These are phyloP conservation scores for Toxotes chatareus DNA, from an alignment of 2,113 vertebrate species.

Conservation along the genomic window DNA sequence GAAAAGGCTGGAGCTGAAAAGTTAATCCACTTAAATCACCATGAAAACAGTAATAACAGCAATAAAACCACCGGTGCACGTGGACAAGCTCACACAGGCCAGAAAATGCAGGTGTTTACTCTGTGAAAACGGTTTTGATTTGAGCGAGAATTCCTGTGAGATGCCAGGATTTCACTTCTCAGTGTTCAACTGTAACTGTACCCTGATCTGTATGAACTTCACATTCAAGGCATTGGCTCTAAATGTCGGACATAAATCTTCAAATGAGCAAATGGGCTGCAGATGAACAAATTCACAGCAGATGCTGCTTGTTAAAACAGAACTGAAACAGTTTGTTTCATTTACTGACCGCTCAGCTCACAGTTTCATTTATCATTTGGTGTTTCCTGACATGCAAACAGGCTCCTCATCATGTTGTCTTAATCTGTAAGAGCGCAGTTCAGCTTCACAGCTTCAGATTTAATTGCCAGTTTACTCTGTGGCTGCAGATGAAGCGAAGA, in stretches of 20 bases:
- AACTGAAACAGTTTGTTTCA: neutral
- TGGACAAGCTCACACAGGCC: neutral
- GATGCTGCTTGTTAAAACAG: neutral
- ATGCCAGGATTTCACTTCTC: neutral
- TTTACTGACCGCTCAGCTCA: constrained; percentile 24
- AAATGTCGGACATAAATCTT: constrained; percentile 12
- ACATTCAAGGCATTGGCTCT: neutral
- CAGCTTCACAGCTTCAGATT: constrained; percentile 28
- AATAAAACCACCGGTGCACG: too few relatives aligned
- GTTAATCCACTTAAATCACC: neutral
- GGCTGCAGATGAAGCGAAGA: constrained; percentile 43
- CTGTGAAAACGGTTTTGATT: neutral
- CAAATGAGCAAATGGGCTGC: constrained; percentile 25
- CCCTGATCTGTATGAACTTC: neutral
- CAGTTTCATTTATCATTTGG: constrained; percentile 35
- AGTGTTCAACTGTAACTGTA: neutral
- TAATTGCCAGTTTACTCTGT: constrained; percentile 46
- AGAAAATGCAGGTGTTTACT: neutral
- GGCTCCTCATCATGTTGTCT: constrained; percentile 30
- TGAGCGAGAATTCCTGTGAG: neutral
- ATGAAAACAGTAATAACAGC: too few relatives aligned
- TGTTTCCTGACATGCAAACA: constrained; percentile 16
- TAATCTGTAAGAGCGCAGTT: constrained; percentile 32
- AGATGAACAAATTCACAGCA: constrained; percentile 23
- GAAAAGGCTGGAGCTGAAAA: neutral